Conservation (phyloP, 2,113 vertebrate species). For the Saguinus midas region DNA sequence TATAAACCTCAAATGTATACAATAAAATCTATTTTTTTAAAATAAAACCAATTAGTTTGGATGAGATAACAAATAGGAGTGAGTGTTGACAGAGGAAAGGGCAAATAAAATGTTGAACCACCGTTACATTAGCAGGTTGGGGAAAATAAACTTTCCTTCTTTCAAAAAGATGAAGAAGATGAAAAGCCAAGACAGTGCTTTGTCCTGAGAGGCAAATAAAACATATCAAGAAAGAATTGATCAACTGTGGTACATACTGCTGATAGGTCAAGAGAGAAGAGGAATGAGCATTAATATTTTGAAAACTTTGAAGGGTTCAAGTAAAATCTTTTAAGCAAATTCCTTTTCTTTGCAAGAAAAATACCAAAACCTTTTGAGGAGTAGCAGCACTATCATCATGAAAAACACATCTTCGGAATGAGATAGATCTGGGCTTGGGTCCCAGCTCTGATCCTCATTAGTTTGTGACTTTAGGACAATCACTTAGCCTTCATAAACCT, state of each 20-base stretch:
- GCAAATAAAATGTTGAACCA: not conserved
- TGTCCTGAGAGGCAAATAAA: not conserved
- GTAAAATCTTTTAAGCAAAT: not conserved
- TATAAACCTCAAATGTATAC: not conserved
- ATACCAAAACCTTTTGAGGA: not conserved
- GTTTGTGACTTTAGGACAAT: not conserved
- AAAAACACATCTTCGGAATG: not conserved
- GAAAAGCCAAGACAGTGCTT: not conserved
- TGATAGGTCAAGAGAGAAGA: not conserved
- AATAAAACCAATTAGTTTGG: not conserved
- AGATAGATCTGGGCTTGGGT: not conserved
- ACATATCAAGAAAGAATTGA: not conserved
- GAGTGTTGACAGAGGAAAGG: not conserved
- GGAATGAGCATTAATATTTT: not conserved
- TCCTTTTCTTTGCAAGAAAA: not conserved
- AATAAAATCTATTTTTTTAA: not conserved
- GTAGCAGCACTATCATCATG: not conserved
- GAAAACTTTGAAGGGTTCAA: not conserved
- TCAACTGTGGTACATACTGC: not conserved
- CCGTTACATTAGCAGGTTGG: not conserved
- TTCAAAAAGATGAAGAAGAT: not conserved
- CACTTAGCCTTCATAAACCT: not conserved
- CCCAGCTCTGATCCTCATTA: not conserved
- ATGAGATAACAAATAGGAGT: not conserved
- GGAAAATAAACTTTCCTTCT: not conserved